Base-by-base conservation (phyloP, 2,888 invertebrate genomes). In the Apodemia duryi region DNA sequence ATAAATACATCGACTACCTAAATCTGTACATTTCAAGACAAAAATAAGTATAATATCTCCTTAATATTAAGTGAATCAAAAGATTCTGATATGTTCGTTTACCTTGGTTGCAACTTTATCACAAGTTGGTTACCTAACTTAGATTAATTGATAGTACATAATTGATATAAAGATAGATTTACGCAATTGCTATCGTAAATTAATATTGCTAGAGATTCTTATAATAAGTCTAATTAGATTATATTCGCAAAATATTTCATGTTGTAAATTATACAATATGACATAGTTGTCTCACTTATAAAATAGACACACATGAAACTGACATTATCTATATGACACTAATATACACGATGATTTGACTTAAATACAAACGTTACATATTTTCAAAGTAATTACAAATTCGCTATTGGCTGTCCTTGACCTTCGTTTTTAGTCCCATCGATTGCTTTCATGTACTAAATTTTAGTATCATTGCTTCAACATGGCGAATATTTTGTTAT, bases 41-140 rank as follows among this genome's bases (percentile, higher is more conserved):
- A 76, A 76, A 75, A 71, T 76, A 60, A 60, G 32, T 35, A 78
- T 71, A 67, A 69, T 62, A 70, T 71, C 70, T 69, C 38, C 80
- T 84, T 86, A 88, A 9, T 41, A 91, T 93, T 93, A 82, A 79
- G 79, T 93, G 94, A 94, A 94, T 92, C 94, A 93, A 90, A 85
- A 91, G 94, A 94, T 93, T 93, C 94, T 94, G 94, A 94, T 94
- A 94, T 94, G 94, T 94, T 91, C 94, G 92, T 93, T 94, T 94
- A 94, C 94, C 93, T 94, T 94, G 94, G 94, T 94, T 94, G 94
- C 92, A 92, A 92, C 92, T 89, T 81, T 91, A 92, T 92, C 92
- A 92, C 92, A 85, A 89, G 91, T 91, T 91, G 91, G 72, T 83
- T 51, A 43, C 78, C 85, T 83, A 77, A 74, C 84, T 86, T 35